Evolutionary conservation across 2,113 vertebrate species (phyloP).

Genomic region (Caranx ignobilis): DNA sequence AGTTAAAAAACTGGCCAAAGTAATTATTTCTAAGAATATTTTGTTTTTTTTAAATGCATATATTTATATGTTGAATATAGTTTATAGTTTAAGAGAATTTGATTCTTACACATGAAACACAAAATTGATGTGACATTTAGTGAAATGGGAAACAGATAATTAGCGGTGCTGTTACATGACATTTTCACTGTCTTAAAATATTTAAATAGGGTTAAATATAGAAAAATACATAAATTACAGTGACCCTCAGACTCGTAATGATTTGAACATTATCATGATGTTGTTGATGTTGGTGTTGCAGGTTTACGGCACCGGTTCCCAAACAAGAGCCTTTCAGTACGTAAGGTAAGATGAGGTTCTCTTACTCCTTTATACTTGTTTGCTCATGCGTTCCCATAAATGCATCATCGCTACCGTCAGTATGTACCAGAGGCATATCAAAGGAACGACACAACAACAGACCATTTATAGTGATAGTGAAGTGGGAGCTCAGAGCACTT

Average conservation of each 20-base stretch:
- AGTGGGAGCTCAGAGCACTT: too few relatives aligned
- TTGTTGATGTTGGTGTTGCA: conserved; percentile 73
- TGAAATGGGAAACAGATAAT: too few relatives aligned
- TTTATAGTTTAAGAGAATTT: not conserved
- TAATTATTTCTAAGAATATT: too few relatives aligned
- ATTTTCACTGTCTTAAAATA: too few relatives aligned
- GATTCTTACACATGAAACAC: not conserved
- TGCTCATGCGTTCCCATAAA: not conserved
- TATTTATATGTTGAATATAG: not conserved
- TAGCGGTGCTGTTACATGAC: not conserved
- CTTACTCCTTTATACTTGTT: not conserved
- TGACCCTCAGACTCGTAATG: too few relatives aligned
- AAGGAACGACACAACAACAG: too few relatives aligned
- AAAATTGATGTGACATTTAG: not conserved
- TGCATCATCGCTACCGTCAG: not conserved
- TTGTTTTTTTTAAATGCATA: too few relatives aligned
- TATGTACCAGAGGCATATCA: too few relatives aligned
- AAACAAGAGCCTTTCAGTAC: conserved; percentile 98
- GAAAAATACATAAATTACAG: too few relatives aligned
- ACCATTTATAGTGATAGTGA: too few relatives aligned
- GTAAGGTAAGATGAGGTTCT: conserved; percentile 89
- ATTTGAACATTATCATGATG: not conserved
- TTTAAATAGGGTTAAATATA: too few relatives aligned
- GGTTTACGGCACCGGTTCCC: conserved; percentile 96
- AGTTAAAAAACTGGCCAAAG: too few relatives aligned